A percentile compares a stretch with the other conserved stretches of the same genome.
Conservation (phyloP, 2,113 vertebrate species). For the Chaetops frenatus region DNA sequence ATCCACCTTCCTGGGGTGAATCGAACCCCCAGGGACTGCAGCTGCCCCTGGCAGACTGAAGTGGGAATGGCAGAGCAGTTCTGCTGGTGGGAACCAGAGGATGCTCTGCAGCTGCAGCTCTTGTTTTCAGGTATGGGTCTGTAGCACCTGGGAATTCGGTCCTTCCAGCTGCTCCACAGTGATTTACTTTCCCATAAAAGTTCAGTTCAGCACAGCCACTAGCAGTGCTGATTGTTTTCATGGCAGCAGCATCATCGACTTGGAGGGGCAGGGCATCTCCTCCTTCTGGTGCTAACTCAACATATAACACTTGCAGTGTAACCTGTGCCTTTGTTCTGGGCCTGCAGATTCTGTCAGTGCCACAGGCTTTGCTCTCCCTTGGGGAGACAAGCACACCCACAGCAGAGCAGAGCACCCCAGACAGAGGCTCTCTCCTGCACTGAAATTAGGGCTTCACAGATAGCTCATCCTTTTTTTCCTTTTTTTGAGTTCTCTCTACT, state of each 20-base stretch:
- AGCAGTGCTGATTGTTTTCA: not conserved
- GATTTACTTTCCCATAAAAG: not conserved
- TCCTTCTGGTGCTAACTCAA: not conserved
- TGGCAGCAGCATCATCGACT: not conserved
- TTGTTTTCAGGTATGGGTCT: not conserved
- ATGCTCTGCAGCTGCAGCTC: not conserved
- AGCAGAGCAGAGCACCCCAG: not conserved
- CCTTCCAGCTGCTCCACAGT: not conserved
- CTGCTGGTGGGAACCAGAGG: not conserved
- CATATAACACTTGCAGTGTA: not conserved
- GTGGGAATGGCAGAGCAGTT: not conserved
- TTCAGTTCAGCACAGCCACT: not conserved
- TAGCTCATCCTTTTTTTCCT: not conserved
- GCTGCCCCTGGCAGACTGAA: not conserved
- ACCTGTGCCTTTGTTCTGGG: not conserved
- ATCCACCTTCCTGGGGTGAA: accelerated
- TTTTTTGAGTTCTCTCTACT: not conserved
- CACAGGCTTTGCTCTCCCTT: accelerated
- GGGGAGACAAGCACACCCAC: not conserved
- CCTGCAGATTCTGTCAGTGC: not conserved
- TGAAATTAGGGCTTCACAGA: not conserved
- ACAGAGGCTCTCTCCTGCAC: not conserved
- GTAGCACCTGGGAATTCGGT: not conserved
- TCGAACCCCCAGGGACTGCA: not conserved
- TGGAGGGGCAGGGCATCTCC: not conserved